Percentiles rank a stretch among this genome's conserved stretches.
phyloP scores from a whole-genome alignment of 2,113 vertebrate species.

The Dicaeum eximium region DNA sequence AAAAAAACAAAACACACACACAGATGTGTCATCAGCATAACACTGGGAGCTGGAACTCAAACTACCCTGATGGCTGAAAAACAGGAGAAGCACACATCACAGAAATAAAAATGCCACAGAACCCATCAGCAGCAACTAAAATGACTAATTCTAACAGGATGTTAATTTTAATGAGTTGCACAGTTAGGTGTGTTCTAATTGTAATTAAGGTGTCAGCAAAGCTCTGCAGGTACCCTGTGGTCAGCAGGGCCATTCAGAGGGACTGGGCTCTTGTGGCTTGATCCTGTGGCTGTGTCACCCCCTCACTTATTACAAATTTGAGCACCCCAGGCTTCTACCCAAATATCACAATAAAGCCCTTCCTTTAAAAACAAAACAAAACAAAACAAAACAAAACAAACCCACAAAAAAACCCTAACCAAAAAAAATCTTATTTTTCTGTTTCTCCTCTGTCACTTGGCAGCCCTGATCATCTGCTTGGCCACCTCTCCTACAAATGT shows the following conservation, averaged over 20 bases:
- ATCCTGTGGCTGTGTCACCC: background rate
- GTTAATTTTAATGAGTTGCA: background rate
- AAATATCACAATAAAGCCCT: background rate
- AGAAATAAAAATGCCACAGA: background rate
- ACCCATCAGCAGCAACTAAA: background rate
- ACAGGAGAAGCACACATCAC: background rate
- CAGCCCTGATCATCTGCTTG: background rate
- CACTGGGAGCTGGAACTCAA: constrained; percentile 6
- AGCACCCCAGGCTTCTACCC: background rate
- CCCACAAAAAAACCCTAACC: too few species aligned
- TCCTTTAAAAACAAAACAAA: background rate
- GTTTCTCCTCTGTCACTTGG: background rate
- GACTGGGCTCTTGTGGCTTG: background rate
- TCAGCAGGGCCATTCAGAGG: background rate
- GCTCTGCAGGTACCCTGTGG: background rate
- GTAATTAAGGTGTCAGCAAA: background rate
- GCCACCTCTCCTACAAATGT: background rate
- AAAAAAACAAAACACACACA: constrained; percentile 4
- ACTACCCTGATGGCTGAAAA: background rate
- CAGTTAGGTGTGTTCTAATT: background rate
- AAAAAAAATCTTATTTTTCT: background rate
- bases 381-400: too few species aligned
- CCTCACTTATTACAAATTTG: background rate
- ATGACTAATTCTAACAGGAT: background rate
- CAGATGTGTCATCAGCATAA: background rate